Base-by-base conservation (phyloP, 2,888 invertebrate genomes). In the Julus scandinavius region DNA sequence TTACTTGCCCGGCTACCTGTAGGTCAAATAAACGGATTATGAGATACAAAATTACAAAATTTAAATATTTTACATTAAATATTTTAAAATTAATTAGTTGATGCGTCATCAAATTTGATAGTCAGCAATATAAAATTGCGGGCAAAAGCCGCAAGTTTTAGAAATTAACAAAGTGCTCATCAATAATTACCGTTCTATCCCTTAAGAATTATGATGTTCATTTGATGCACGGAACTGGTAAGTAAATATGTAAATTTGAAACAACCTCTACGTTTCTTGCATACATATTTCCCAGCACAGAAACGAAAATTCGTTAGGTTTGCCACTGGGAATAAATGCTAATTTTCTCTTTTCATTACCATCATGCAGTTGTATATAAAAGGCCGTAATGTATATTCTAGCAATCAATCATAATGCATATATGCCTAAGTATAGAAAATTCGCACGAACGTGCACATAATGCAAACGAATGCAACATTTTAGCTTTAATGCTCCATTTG, bases 271-370 rank as follows among this genome's bases (percentile, higher is more conserved):
- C 38, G 80, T 40, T 15, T 80, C 80, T 80, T 2, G 80, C 80
- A 38, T 80, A 38, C 80, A 80, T 38, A 80, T 80, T 80, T 80
- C 80, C 72, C 38, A 80, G 29, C 80, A 15, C 38, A 38, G 15
- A 80, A 80, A 38, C 38, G 38, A 11, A 80, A 80, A 38, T 80
- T 80, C 80, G 80, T 80, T 80, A 80, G 1, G 38, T 40, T 80
- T 80, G 38, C 80, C 29, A 80, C 13, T 13, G 80, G 80, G 80
- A 80, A 80, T 80, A 80, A 80, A 80, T 80, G 80, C 38, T 40
- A 80, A 80, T 80, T 80, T 80, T 80, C 80, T 40, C 80, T 29
- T 80, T 80, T 80, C 80, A 80, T 15, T 80, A 38, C 80, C 80
- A 29, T 80, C 80, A n/a, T n/a, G n/a, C n/a, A 80, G 80, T 29